These are phyloP conservation scores for Amblyraja radiata DNA, from an alignment of 2,797 vertebrate species.

Conservation along the genomic window DNA sequence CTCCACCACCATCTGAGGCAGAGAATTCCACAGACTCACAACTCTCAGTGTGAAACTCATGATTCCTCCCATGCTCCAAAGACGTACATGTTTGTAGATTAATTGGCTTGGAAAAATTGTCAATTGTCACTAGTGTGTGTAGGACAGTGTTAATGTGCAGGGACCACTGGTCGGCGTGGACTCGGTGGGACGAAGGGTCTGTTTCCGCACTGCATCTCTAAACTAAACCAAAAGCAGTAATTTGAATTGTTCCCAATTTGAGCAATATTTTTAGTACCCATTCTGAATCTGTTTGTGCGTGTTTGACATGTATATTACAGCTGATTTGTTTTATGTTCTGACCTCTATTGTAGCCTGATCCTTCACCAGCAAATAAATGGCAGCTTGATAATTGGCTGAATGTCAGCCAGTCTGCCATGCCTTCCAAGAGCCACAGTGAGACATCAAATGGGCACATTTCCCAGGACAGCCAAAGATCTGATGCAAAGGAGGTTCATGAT, in stretches of 20 bases:
- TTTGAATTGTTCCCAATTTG: background rate
- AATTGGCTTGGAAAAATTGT: too few species aligned
- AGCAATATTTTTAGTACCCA: background rate
- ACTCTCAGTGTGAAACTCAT: too few species aligned
- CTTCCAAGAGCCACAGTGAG: conserved; percentile 50
- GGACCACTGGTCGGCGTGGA: too few species aligned
- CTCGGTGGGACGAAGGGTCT: too few species aligned
- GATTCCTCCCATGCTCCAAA: too few species aligned
- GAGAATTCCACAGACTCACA: too few species aligned
- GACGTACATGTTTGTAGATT: too few species aligned
- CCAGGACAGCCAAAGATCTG: conserved; percentile 12
- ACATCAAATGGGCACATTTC: background rate
- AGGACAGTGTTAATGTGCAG: too few species aligned
- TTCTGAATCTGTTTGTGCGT: background rate
- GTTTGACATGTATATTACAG: background rate
- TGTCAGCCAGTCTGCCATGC: conserved; percentile 60
- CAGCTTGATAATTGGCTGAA: conserved; percentile 78
- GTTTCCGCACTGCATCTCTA: too few species aligned
- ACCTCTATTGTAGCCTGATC: conserved; percentile 57
- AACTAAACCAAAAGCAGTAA: too few species aligned
- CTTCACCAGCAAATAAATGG: conserved; percentile 70
- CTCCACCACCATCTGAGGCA: too few species aligned
- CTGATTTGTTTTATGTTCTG: conserved; percentile 31
- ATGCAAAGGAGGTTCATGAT: background rate
- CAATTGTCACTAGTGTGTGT: too few species aligned